Percentiles rank a stretch among this genome's conserved stretches.
phyloP scores from a whole-genome alignment of 2,797 vertebrate species.

The Psittacula echo region DNA sequence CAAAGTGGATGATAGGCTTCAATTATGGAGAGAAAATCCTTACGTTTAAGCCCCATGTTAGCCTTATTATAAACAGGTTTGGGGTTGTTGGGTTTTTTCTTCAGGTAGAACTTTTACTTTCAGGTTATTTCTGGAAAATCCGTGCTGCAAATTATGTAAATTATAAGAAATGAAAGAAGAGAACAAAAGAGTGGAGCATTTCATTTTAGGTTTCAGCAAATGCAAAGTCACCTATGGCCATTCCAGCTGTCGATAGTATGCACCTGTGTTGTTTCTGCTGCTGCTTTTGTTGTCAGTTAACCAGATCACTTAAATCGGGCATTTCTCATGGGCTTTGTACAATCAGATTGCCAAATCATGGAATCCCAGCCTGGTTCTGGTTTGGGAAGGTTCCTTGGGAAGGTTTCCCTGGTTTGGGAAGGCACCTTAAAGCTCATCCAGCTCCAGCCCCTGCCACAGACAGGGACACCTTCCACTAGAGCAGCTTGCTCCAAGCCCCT shows the following conservation, averaged over 20 bases:
- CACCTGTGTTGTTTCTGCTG: neutral
- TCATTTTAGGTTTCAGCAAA: slow-evolving; percentile 48
- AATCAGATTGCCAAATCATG: neutral
- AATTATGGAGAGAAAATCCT: slow-evolving; percentile 28
- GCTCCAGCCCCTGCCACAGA: neutral
- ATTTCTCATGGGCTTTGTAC: neutral
- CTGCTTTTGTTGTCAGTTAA: neutral
- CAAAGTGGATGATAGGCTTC: neutral
- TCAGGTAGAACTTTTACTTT: slow-evolving; percentile 52
- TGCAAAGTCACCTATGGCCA: neutral
- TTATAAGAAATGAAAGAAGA: neutral
- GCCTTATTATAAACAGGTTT: neutral
- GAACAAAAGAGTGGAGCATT: slow-evolving; percentile 21
- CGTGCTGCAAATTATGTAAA: slow-evolving; percentile 28
- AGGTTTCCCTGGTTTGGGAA: neutral
- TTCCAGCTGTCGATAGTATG: neutral
- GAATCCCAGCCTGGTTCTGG: neutral
- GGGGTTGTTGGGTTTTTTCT: neutral
- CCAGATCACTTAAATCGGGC: neutral
- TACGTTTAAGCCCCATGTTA: neutral
- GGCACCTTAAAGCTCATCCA: neutral
- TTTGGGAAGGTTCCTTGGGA: too few species aligned
- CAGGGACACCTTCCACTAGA: neutral
- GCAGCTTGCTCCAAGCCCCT: neutral
- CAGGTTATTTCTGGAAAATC: slow-evolving; percentile 60